Base-by-base conservation (phyloP, 2,888 invertebrate genomes). In the Lycia hirtaria region DNA sequence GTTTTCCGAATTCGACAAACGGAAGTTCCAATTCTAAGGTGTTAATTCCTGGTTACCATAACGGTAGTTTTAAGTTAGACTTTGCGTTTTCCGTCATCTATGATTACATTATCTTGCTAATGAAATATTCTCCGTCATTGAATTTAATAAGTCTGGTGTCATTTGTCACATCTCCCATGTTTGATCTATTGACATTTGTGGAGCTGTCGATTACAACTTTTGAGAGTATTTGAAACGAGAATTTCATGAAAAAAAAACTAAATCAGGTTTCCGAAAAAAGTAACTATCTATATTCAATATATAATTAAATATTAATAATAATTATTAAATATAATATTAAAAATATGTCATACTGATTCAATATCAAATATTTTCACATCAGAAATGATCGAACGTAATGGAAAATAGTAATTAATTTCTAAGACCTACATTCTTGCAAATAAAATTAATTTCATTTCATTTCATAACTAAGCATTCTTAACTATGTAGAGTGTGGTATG, bases 81-180 rank as follows among this genome's bases (percentile, higher is more conserved):
- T 26, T 17, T 41, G 32, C 38, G 32, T 9, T 33, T 12, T 17
- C 26, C 28, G 47, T 47, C 54, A 12, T 22, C 28, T 28, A 14
- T 19, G 14, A 28, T 41, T 45, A 12, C 40, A 22, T 37, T 28
- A 26, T 51, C 19, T 14, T 17, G 9, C 10, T 28, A 38, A 41
- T 47, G 33, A 35, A 19, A 48, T 17, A 54, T 33, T 48, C 12
- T 33, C 32, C 17, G 35, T n/a, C 44, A 28, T 22, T 5, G 19
- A 33, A 12, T 41, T 48, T 47, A 32, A 54, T 54, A 54, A 33
- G 40, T 41, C 9, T 17, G 38, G 37, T 54, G 40, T 32, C 12
- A 54, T 33, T 41, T 47, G 40, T 54, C 4, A 30, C 52, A 30
- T 30, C 37, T 45, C 22, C 52, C 40, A 24, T 40, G 32, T 6